phyloP scores from a whole-genome alignment of 2,797 vertebrate genomes.

The Rhinophrynus dorsalis region DNA sequence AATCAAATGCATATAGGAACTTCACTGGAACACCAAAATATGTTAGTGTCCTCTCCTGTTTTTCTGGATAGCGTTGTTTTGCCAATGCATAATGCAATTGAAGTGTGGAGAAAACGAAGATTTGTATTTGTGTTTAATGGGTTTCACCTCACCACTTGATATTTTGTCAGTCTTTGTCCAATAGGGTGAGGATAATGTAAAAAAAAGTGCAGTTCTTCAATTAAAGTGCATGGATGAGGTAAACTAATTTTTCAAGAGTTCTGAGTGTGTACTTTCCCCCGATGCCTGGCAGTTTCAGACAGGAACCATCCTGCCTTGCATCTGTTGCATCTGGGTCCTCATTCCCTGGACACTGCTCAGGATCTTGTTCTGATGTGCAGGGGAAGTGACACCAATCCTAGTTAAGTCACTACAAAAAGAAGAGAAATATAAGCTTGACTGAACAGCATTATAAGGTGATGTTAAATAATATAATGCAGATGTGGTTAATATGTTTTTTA shows the following conservation, averaged over 20 bases:
- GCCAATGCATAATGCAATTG: conserved; percentile 14
- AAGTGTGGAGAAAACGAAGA: conserved; percentile 44
- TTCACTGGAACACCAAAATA: conserved; percentile 3
- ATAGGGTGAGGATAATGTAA: conserved; percentile 79
- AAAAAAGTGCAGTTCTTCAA: conserved; percentile 93
- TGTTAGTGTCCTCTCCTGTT: not conserved
- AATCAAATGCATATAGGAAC: conserved; percentile 7
- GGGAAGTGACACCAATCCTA: conserved; percentile 87
- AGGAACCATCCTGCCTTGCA: conserved; percentile 95
- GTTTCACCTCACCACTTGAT: conserved; percentile 32
- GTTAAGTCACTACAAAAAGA: conserved; percentile 83
- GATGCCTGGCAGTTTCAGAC: conserved; percentile 80
- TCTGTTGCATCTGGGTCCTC: conserved; percentile 93
- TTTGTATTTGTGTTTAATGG: conserved; percentile 39
- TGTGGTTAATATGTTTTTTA: no score
- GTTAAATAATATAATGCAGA: no score
- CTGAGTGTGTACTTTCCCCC: conserved; percentile 39
- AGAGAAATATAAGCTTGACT: conserved; percentile 35
- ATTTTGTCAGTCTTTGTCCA: conserved; percentile 62
- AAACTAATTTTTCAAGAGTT: conserved; percentile 89
- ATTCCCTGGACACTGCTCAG: conserved; percentile 90
- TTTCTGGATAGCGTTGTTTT: not conserved
- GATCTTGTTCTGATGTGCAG: conserved; percentile 92
- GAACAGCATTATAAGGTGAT: no score
- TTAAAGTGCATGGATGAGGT: conserved; percentile 99